Evolutionary conservation across 2,797 vertebrate genomes (phyloP).

Genomic region (Ctenopoma kingsleyae): DNA sequence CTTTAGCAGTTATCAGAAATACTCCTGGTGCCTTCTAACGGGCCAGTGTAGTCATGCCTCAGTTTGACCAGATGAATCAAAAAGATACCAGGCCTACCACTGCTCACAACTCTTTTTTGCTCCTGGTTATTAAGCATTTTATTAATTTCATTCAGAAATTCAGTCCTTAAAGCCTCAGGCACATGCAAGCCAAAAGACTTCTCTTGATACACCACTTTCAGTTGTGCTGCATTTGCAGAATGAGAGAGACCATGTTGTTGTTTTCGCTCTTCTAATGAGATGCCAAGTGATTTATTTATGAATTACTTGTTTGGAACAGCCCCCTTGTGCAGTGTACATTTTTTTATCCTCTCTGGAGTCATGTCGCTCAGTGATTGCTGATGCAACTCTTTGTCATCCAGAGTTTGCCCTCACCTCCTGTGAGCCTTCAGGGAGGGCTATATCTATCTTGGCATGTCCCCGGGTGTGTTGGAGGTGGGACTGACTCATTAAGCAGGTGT

Average conservation of each 20-base stretch:
- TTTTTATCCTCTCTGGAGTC: constrained; percentile 81
- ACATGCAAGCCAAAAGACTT: constrained; percentile 36
- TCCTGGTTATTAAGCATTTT: constrained; percentile 21
- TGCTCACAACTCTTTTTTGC: constrained; percentile 13
- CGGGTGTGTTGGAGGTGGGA: constrained; percentile 80
- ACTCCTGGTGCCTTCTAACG: constrained; percentile 22
- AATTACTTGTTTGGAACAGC: constrained; percentile 86
- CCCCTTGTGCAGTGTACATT: constrained; percentile 76
- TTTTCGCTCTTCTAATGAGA: constrained; percentile 83
- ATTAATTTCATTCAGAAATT: constrained; percentile 68
- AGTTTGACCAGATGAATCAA: constrained; percentile 19
- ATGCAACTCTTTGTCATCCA: constrained; percentile 89
- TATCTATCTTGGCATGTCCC: constrained; percentile 85
- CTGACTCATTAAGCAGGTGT: constrained; percentile 85
- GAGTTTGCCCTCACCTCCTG: constrained; percentile 86
- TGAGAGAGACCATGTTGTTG: constrained; percentile 76
- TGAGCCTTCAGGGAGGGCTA: constrained; percentile 84
- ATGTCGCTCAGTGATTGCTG: constrained; percentile 87
- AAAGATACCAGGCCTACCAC: not conserved
- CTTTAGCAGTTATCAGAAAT: constrained; percentile 46
- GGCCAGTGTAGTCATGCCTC: constrained; percentile 1
- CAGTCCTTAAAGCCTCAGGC: constrained; percentile 28
- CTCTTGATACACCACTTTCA: constrained; percentile 55
- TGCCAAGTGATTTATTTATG: constrained; percentile 87
- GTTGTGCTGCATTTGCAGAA: constrained; percentile 81